These are phyloP conservation scores for Bombus impatiens DNA, from an alignment of 1,140 invertebrate species.

Conservation along the genomic window DNA sequence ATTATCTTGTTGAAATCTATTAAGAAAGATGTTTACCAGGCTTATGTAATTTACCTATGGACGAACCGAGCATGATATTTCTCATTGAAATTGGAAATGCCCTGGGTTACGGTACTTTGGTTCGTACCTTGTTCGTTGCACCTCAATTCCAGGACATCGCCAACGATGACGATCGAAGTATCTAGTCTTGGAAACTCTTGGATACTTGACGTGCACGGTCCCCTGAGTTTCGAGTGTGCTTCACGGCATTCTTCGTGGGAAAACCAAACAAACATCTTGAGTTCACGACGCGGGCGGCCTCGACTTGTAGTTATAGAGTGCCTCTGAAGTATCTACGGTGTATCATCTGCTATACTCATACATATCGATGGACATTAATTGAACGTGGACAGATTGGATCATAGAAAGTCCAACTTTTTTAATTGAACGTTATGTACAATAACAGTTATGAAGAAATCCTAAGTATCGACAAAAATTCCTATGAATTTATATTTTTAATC, in stretches of 20 bases:
- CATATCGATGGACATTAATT: constrained; percentile 19
- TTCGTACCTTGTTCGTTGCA: constrained; percentile 22
- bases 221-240: constrained; percentile 69
- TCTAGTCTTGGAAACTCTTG: constrained; percentile 62
- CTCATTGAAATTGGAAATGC: constrained; percentile 6
- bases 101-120: neutral
- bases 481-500: no score
- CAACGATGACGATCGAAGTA: constrained; percentile 60
- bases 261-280: constrained; percentile 79
- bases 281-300: constrained; percentile 64
- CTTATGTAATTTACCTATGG: neutral
- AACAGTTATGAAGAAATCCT: neutral
- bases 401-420: neutral
- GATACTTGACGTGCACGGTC: constrained; percentile 61
- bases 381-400: neutral
- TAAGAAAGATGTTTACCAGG: neutral
- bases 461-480: neutral
- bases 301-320: constrained; percentile 60
- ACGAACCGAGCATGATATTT: neutral
- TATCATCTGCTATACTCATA: constrained; percentile 47
- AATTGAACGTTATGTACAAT: neutral
- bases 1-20: neutral
- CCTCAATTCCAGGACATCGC: constrained; percentile 6
- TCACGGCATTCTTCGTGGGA: constrained; percentile 77
- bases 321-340: constrained; percentile 51